Evolutionary conservation across 2,797 vertebrate genomes (phyloP), one percentile per base, ranked within the genome.

Genomic region (Remorina albescens): DNA sequence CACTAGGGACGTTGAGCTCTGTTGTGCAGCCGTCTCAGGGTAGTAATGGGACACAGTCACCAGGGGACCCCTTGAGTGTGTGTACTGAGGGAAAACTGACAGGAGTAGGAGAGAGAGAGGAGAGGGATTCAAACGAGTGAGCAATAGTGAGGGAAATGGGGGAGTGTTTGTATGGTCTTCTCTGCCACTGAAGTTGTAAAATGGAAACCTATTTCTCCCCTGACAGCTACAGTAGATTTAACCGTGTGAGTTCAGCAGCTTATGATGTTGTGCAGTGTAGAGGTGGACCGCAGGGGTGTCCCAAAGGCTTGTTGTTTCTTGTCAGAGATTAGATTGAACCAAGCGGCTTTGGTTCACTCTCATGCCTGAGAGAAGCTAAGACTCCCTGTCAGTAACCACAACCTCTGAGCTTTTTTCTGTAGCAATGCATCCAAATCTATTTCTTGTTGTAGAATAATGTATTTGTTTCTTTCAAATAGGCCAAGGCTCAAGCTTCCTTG

Each of bases 271-370:
- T 78, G 74, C 36, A 41, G 88, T 44, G 74, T 70, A 76, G 86
- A 90, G 86, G 76, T 81, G 85, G 86, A 61, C 86, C 54, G 65
- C 67, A 55, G 90, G 86, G 78, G 71, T 57, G 84, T 93, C 93
- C 93, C 93, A 79, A 64, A 92, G 92, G 92, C 86, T 93, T 83
- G 88, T 91, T 91, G 92, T 93, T 94, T 91, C 91, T 90, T 94
- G 94, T 94, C 91, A 89, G 91, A 93, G 93, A 95, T 95, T 94
- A 94, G 91, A 95, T 94, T 94, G 93, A 94, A 94, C 93, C 87
- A 82, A 81, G 89, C 77, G 80, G 85, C 86, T 81, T 55, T 83
- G 85, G 88, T 92, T 93, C 88, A 88, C 61, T 83, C 84, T 84
- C 77, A 81, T 86, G 90, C 88, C 76, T 75, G 77, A 86, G 76